Evolutionary conservation across 1,140 invertebrate species (phyloP).

Genomic region (roundworm (Caenorhabditis elegans)): DNA sequence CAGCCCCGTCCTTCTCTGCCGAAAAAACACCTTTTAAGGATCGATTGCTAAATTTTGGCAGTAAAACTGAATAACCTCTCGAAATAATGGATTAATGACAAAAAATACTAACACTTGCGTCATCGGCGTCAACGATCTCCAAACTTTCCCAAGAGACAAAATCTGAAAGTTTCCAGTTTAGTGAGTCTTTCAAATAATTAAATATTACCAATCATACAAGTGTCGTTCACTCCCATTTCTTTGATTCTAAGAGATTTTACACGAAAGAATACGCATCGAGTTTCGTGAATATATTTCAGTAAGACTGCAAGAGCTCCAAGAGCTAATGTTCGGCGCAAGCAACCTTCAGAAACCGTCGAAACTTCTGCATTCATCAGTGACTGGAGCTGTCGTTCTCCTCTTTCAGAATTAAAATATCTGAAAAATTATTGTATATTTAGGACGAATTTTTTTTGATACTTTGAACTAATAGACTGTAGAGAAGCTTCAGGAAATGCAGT

Average conservation of each 20-base stretch:
- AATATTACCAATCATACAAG: conserved; percentile 76
- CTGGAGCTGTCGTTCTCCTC: not conserved
- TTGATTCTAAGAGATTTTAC: conserved; percentile 78
- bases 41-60: too few species aligned
- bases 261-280: conserved; percentile 78
- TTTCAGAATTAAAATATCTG: conserved; percentile 27
- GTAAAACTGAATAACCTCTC: not conserved
- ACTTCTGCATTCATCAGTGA: conserved; percentile 29
- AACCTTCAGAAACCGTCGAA: conserved; percentile 7
- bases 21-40: too few species aligned
- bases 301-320: conserved; percentile 18
- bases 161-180: conserved; percentile 34
- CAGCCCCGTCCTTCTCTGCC: too few species aligned
- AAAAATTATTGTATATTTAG: not conserved
- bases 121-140: conserved; percentile 17
- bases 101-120: not conserved
- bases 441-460: not conserved
- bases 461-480: not conserved
- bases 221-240: conserved; percentile 79
- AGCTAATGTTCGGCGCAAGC: not conserved
- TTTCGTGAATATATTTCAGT: conserved; percentile 72
- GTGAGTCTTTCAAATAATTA: not conserved
- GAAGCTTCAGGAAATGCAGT: conserved; percentile 1
- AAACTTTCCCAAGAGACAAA: conserved; percentile 36
- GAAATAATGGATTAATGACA: not conserved